Conservation (phyloP, 2,797 vertebrate species). For the Phataginus tetradactyla region DNA sequence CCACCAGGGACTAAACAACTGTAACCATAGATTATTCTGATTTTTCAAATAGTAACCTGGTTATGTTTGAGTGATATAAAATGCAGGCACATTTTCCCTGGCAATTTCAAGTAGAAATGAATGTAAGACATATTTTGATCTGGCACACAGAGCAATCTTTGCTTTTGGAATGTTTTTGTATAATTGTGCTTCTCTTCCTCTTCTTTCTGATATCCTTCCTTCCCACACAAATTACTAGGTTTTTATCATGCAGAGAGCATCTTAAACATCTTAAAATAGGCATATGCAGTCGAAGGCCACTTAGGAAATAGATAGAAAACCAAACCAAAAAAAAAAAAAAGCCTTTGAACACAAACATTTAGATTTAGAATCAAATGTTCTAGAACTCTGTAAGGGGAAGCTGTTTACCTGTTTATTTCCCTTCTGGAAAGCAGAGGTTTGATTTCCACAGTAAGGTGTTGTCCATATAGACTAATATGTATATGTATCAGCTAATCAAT, state of each 20-base stretch:
- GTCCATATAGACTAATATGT: not conserved
- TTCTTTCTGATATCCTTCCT: not conserved
- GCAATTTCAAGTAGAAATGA: not conserved
- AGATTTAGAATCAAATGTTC: not conserved
- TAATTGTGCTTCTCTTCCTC: not conserved
- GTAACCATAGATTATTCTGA: not conserved
- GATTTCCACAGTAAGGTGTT: not conserved
- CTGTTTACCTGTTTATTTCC: not conserved
- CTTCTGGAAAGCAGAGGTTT: not conserved
- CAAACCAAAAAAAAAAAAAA: not conserved
- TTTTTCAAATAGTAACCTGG: not conserved
- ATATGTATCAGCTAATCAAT: not conserved
- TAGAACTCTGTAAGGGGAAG: not conserved
- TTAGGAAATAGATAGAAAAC: constrained; percentile 2
- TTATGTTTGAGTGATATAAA: not conserved
- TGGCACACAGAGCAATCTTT: not conserved
- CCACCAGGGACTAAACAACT: not conserved
- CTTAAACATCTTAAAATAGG: not conserved
- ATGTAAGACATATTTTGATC: not conserved
- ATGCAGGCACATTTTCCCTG: not conserved
- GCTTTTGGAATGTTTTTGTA: not conserved
- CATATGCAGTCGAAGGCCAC: not conserved
- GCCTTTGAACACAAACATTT: not conserved
- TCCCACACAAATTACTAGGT: not conserved
- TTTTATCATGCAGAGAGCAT: not conserved